phyloP scores from a whole-genome alignment of 1,140 invertebrate species.

The Nephila pilipes region DNA sequence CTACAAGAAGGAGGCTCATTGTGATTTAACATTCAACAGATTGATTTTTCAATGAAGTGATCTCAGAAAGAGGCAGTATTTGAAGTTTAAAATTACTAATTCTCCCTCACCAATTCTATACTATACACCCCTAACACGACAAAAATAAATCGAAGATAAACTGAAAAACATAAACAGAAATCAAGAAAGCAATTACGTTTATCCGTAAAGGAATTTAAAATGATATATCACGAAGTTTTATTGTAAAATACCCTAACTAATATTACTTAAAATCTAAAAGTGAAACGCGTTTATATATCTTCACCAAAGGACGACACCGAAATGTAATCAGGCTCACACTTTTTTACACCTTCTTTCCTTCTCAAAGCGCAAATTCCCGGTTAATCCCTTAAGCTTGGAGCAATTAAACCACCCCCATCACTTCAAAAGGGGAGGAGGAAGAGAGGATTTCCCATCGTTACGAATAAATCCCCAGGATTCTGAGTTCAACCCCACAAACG shows the following conservation, averaged over 20 bases:
- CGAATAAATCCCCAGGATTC: slow-evolving; percentile 43
- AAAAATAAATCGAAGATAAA: neutral
- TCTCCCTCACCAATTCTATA: too few relatives aligned
- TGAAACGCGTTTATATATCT: neutral
- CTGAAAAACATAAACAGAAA: neutral
- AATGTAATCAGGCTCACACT: slow-evolving; percentile 15
- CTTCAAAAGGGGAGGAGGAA: neutral
- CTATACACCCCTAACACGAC: too few relatives aligned
- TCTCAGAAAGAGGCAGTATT: too few relatives aligned
- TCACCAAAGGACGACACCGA: neutral
- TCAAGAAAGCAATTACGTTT: neutral
- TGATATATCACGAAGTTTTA: neutral
- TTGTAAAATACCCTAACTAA: neutral
- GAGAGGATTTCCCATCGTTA: slow-evolving; percentile 11
- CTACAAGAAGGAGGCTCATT: too few relatives aligned
- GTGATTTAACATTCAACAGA: too few relatives aligned
- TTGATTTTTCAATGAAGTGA: too few relatives aligned
- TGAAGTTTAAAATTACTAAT: too few relatives aligned
- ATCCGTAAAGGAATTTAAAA: neutral
- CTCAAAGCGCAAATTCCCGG: slow-evolving; percentile 21
- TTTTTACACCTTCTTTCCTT: neutral
- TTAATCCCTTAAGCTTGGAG: slow-evolving; percentile 58
- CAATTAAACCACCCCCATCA: slow-evolving; percentile 33
- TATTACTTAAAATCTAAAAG: neutral
- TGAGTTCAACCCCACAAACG: slow-evolving; percentile 26